phyloP scores from a whole-genome alignment of 2,888 invertebrate species.

The Spicauda simplicius region DNA sequence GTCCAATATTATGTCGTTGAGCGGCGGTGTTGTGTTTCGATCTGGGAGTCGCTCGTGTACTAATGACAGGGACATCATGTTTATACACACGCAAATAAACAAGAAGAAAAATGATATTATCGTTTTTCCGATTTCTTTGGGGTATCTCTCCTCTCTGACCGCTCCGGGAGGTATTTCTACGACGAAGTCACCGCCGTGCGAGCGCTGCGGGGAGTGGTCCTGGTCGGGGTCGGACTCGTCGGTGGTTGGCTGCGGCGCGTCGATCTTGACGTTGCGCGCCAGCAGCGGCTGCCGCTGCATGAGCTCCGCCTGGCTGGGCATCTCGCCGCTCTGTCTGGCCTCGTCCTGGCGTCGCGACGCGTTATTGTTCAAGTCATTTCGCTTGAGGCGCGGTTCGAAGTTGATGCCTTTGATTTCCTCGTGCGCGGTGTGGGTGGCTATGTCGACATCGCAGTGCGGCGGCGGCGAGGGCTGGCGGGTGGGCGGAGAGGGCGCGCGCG shows the following conservation, averaged over 20 bases:
- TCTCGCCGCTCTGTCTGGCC: slow-evolving; percentile 51
- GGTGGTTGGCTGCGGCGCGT: slow-evolving; percentile 69
- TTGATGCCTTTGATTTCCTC: slow-evolving; percentile 79
- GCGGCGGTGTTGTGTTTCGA: slow-evolving; percentile 88
- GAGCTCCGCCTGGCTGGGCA: slow-evolving; percentile 81
- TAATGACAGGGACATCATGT: slow-evolving; percentile 90
- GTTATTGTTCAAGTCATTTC: slow-evolving; percentile 84
- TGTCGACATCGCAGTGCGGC: slow-evolving; percentile 70
- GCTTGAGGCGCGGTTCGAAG: slow-evolving; percentile 73
- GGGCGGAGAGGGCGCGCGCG: slow-evolving; percentile 49
- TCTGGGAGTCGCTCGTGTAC: slow-evolving; percentile 95
- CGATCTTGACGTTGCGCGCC: slow-evolving; percentile 69
- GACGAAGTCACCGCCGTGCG: slow-evolving; percentile 71
- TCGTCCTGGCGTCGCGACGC: slow-evolving; percentile 57
- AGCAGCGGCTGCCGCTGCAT: slow-evolving; percentile 83
- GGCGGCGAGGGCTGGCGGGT: slow-evolving; percentile 45
- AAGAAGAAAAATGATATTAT: slow-evolving; percentile 77
- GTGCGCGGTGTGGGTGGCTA: slow-evolving; percentile 69
- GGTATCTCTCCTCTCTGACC: slow-evolving; percentile 90
- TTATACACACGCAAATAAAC: slow-evolving; percentile 77
- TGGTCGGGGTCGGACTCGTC: slow-evolving; percentile 80
- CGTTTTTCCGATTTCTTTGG: slow-evolving; percentile 94
- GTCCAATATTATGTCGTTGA: slow-evolving; percentile 93
- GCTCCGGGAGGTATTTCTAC: slow-evolving; percentile 86
- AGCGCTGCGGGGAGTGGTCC: slow-evolving; percentile 71